Conservation (phyloP, 92 coral and sea anemone species). For the Montipora capitata region DNA sequence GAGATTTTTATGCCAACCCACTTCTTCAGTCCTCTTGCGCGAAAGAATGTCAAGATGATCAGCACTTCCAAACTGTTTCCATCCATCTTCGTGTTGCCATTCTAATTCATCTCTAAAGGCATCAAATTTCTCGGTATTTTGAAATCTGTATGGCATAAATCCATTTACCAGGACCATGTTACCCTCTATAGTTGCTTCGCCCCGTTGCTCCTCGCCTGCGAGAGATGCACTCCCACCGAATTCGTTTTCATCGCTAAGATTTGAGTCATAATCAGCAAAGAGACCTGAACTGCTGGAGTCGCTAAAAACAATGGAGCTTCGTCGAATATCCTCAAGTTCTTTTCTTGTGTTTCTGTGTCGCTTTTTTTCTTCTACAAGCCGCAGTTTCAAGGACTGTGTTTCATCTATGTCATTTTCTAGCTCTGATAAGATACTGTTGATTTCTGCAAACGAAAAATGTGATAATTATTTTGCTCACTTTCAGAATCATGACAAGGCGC, state of each 20-base stretch:
- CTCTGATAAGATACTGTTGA: slow-evolving; percentile 48
- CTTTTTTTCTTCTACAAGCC: slow-evolving; percentile 74
- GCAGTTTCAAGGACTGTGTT: slow-evolving; percentile 72
- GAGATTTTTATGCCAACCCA: background rate
- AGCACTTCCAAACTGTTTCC: slow-evolving; percentile 49
- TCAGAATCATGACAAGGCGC: background rate
- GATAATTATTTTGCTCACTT: background rate
- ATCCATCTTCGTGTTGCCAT: slow-evolving; percentile 53
- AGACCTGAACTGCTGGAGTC: slow-evolving; percentile 66
- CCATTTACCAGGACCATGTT: background rate
- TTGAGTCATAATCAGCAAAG: slow-evolving; percentile 47
- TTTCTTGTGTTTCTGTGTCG: slow-evolving; percentile 62
- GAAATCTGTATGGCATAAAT: background rate
- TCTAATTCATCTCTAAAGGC: slow-evolving; percentile 26
- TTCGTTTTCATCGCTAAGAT: slow-evolving; percentile 36
- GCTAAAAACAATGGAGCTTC: slow-evolving; percentile 76
- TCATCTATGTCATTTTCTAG: slow-evolving; percentile 68
- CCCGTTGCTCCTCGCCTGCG: background rate
- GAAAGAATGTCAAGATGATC: slow-evolving; percentile 16
- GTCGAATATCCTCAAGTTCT: slow-evolving; percentile 67
- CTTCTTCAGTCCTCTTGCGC: background rate
- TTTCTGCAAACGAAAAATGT: slow-evolving; percentile 39
- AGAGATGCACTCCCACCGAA: background rate
- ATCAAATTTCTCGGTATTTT: background rate
- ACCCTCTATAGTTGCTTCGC: background rate